phyloP scores from a whole-genome alignment of 2,113 vertebrate genomes.

The Aldabrachelys gigantea region DNA sequence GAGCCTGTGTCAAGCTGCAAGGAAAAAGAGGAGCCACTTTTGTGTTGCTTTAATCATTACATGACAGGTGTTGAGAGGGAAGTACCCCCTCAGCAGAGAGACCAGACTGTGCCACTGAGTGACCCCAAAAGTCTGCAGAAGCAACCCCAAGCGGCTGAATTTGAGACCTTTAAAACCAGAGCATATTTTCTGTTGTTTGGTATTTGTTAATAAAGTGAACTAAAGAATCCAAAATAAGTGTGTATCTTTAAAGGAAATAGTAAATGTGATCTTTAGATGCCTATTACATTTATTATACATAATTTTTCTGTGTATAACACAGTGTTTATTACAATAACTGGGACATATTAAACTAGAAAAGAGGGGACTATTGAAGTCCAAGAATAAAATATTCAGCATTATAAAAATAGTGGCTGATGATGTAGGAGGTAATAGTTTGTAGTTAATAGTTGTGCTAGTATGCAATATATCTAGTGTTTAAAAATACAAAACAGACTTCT shows the following conservation, averaged over 20 bases:
- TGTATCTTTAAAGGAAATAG: neutral
- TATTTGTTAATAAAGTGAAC: neutral
- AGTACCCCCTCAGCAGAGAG: neutral
- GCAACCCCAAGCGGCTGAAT: neutral
- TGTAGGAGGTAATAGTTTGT: neutral
- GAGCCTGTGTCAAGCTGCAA: neutral
- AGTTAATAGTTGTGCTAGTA: neutral
- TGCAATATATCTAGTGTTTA: neutral
- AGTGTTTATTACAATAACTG: neutral
- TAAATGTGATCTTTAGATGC: neutral
- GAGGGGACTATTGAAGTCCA: neutral
- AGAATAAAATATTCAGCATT: neutral
- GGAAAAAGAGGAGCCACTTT: neutral
- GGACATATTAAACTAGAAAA: neutral
- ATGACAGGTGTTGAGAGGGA: neutral
- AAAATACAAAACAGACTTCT: neutral
- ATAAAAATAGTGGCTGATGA: neutral
- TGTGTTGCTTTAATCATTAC: neutral
- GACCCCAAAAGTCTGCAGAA: neutral
- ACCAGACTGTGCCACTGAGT: neutral
- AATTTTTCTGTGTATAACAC: neutral
- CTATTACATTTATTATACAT: fast-evolving
- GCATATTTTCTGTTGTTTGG: neutral
- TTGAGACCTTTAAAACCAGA: neutral
- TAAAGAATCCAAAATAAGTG: neutral